These are phyloP conservation scores for Pangasianodon gigas DNA, from an alignment of 2,113 vertebrate species.

Conservation along the genomic window DNA sequence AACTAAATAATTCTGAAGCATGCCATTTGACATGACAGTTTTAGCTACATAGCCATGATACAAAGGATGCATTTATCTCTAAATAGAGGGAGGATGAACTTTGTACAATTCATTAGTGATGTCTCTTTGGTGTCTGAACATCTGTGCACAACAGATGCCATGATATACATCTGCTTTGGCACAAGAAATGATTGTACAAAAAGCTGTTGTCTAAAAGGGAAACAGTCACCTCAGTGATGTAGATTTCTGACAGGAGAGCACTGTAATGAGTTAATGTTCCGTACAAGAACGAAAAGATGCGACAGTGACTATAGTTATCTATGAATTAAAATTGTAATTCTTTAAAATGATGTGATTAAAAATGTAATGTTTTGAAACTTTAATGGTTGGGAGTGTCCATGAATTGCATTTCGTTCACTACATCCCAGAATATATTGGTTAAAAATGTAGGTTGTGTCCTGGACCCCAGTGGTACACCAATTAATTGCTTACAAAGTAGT, in stretches of 20 bases:
- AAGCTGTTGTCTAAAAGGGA: not conserved
- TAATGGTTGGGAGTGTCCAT: not conserved
- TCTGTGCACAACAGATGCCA: conserved; percentile 18
- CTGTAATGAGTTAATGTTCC: not conserved
- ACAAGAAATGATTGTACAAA: not conserved
- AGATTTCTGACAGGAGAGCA: not conserved
- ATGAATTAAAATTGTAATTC: not conserved
- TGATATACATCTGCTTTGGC: not conserved
- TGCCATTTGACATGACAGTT: not conserved
- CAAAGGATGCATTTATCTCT: not conserved
- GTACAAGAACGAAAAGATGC: not conserved
- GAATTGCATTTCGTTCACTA: not conserved
- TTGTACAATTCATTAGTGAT: not conserved
- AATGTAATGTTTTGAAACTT: not conserved
- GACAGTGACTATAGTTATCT: not conserved
- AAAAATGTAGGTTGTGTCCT: not conserved
- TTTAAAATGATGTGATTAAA: not conserved
- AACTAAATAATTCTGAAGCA: not conserved
- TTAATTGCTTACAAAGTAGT: not conserved
- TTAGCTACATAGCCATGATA: not conserved
- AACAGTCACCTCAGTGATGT: not conserved
- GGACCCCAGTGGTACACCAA: not conserved
- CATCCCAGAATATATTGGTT: not conserved
- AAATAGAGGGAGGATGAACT: not conserved
- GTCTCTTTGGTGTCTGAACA: conserved; percentile 21